These are phyloP conservation scores for Macrotis lagotis DNA, from an alignment of 2,113 vertebrate species.

Conservation along the genomic window DNA sequence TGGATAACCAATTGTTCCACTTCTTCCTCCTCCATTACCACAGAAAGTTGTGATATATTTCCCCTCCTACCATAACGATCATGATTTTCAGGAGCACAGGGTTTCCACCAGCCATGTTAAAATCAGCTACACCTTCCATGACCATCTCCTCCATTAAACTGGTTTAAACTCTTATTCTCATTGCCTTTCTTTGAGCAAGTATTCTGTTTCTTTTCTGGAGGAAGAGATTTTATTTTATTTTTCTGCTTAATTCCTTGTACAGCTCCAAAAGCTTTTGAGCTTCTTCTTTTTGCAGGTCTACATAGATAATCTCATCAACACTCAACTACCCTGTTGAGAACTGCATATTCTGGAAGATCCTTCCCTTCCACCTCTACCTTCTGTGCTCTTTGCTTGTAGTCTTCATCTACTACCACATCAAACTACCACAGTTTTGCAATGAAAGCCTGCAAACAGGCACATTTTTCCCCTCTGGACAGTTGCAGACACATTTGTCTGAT, in stretches of 20 bases:
- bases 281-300: slow-evolving; percentile 96
- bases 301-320: slow-evolving; percentile 94
- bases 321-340: slow-evolving; percentile 96
- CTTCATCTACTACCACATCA: slow-evolving; percentile 96
- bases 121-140: slow-evolving; percentile 93
- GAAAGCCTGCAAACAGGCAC: slow-evolving; percentile 98
- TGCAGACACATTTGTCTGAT: slow-evolving; percentile 98
- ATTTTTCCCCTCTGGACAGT: slow-evolving; percentile 99
- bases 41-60: too few relatives aligned
- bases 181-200: slow-evolving; percentile 93
- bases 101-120: slow-evolving; percentile 93
- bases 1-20: too few relatives aligned
- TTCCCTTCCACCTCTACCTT: slow-evolving; percentile 97
- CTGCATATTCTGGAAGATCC: slow-evolving; percentile 96
- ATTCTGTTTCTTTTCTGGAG: slow-evolving; percentile 97
- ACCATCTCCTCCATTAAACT: slow-evolving; percentile 91
- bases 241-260: slow-evolving; percentile 98
- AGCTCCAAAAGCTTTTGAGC: slow-evolving; percentile 95
- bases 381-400: slow-evolving; percentile 95
- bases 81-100: too few relatives aligned
- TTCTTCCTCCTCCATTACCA: too few relatives aligned
- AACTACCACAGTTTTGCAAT: slow-evolving; percentile 97
- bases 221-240: too few relatives aligned
- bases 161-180: slow-evolving; percentile 91
- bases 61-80: too few relatives aligned